phyloP scores from a whole-genome alignment of 2,888 invertebrate species.

The Panorpa germanica region DNA sequence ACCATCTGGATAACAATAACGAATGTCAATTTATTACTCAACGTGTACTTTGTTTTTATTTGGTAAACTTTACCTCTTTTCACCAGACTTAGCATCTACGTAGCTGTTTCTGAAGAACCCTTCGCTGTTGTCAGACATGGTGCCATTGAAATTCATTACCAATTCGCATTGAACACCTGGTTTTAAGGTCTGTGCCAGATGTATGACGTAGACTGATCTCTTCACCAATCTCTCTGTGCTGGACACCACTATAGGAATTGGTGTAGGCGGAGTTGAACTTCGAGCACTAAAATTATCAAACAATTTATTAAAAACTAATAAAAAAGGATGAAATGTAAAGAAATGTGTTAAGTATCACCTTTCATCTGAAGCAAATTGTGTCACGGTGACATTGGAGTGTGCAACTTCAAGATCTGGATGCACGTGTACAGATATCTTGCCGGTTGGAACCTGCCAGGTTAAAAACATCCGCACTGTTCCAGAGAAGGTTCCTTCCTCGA shows the following conservation, averaged over 20 bases:
- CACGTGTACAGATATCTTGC: conserved; percentile 43
- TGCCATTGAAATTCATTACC: conserved; percentile 43
- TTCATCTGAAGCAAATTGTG: conserved; percentile 19
- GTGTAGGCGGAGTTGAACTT: conserved; percentile 15
- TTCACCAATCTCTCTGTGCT: conserved; percentile 33
- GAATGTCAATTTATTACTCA: conserved; percentile 2
- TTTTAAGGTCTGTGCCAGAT: conserved; percentile 34
- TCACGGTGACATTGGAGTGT: conserved; percentile 27
- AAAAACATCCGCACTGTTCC: conserved; percentile 51
- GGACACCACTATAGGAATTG: conserved; percentile 16
- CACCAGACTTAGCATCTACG: conserved; percentile 22
- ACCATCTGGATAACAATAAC: conserved; percentile 24
- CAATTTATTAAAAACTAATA: conserved; percentile 1
- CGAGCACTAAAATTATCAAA: conserved; percentile 8
- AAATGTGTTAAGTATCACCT: conserved; percentile 17
- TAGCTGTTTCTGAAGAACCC: conserved; percentile 54
- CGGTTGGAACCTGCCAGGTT: conserved; percentile 39
- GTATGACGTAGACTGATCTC: conserved; percentile 38
- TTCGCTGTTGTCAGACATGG: conserved; percentile 39
- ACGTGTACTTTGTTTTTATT: conserved; percentile 6
- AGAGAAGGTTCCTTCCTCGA: conserved; percentile 41
- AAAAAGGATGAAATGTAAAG: conserved; percentile 11
- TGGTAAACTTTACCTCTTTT: conserved; percentile 15
- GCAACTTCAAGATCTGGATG: conserved; percentile 41
- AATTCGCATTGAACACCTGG: conserved; percentile 38